phyloP scores from a whole-genome alignment of 1,140 invertebrate genomes.

The Drosophila baimaii region DNA sequence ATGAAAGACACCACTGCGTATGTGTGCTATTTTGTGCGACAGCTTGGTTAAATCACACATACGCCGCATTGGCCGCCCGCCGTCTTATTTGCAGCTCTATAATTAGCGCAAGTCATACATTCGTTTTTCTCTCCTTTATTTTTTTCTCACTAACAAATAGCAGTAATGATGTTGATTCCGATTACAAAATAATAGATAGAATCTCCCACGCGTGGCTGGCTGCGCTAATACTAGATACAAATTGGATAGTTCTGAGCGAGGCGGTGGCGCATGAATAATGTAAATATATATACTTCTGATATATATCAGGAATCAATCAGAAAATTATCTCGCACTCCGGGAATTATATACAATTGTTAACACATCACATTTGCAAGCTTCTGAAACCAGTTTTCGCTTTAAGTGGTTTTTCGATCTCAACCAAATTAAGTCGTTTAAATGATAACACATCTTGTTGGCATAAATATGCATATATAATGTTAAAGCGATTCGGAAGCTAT shows the following conservation, averaged over 20 bases:
- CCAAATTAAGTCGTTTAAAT: slow-evolving; percentile 14
- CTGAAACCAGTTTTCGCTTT: slow-evolving; percentile 9
- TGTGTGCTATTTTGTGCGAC: slow-evolving; percentile 18
- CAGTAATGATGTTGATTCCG: slow-evolving; percentile 21
- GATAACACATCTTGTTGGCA: slow-evolving; percentile 7
- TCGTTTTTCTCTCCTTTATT: neutral
- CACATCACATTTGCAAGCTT: neutral
- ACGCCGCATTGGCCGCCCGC: slow-evolving; percentile 37
- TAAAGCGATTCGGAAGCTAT: slow-evolving; percentile 2
- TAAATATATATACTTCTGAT: slow-evolving; percentile 14
- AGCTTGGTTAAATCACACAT: slow-evolving; percentile 37
- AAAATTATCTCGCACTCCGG: neutral
- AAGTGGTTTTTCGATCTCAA: neutral
- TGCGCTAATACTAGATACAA: slow-evolving; percentile 20
- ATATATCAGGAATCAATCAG: slow-evolving; percentile 15
- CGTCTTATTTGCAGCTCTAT: slow-evolving; percentile 42
- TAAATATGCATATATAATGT: slow-evolving; percentile 19
- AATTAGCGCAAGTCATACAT: slow-evolving; percentile 45
- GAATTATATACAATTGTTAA: slow-evolving; percentile 3
- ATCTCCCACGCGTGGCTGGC: slow-evolving; percentile 29
- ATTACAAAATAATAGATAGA: slow-evolving; percentile 29
- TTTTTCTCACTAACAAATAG: slow-evolving; percentile 3
- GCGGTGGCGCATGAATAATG: slow-evolving; percentile 6
- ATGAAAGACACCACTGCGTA: slow-evolving; percentile 24
- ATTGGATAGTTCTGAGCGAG: neutral